These are phyloP conservation scores for Otis tarda DNA, from an alignment of 2,113 vertebrate genomes.

Conservation along the genomic window DNA sequence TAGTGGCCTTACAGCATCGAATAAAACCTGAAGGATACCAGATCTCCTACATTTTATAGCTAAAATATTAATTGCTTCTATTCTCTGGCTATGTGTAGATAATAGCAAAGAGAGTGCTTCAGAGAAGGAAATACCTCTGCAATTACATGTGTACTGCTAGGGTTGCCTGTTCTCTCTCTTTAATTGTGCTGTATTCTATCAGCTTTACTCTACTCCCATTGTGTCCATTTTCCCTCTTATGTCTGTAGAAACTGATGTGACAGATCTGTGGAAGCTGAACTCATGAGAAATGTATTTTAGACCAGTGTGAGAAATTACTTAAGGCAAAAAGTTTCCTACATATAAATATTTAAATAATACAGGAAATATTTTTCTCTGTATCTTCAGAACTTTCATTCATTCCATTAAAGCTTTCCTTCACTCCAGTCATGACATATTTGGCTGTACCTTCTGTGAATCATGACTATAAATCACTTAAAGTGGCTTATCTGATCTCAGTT, in stretches of 20 bases:
- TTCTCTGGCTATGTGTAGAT: not conserved
- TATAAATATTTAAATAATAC: not conserved
- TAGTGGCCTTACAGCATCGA: not conserved
- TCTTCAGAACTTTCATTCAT: not conserved
- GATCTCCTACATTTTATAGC: not conserved
- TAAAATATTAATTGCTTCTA: not conserved
- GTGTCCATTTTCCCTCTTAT: not conserved
- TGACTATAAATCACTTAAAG: not conserved
- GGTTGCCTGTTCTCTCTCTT: not conserved
- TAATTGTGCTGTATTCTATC: not conserved
- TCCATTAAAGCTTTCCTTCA: not conserved
- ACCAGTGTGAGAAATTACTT: not conserved
- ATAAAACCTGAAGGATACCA: not conserved
- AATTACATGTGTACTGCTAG: rapidly evolving
- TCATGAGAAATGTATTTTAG: not conserved
- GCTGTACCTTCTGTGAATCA: not conserved
- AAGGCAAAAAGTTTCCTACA: not conserved
- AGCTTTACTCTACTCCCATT: not conserved
- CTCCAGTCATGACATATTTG: not conserved
- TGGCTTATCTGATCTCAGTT: not conserved
- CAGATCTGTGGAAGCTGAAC: not conserved
- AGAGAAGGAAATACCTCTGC: not conserved
- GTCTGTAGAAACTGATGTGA: not conserved
- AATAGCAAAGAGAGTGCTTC: not conserved
- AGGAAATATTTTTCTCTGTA: not conserved